Percentiles rank a stretch among this genome's conserved stretches.
Evolutionary conservation across 2,113 vertebrate species (phyloP).

Genomic region (Melanocharis versteri): DNA sequence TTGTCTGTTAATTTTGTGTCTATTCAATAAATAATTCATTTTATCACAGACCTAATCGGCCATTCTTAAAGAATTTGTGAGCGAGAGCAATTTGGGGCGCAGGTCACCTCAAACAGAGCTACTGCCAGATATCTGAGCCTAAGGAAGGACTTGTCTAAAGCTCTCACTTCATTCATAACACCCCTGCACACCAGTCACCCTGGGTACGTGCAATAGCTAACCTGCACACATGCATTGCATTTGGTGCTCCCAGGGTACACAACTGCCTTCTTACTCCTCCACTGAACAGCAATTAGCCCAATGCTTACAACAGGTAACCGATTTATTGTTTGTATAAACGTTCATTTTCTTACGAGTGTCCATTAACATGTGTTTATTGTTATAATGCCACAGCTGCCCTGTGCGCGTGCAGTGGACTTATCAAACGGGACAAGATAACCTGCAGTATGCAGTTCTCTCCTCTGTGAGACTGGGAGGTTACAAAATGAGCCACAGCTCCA

Average conservation of each 20-base stretch:
- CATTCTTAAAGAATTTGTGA: too few relatives aligned
- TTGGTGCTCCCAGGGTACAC: background rate
- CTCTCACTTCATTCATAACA: too few relatives aligned
- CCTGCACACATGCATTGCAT: accelerated
- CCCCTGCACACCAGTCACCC: background rate
- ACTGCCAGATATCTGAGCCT: too few relatives aligned
- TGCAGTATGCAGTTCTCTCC: background rate
- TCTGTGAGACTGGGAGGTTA: background rate
- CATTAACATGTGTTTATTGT: background rate
- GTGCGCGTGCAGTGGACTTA: background rate
- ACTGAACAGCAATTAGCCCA: background rate
- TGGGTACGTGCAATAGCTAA: accelerated
- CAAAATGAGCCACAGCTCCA: background rate
- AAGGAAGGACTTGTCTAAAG: too few relatives aligned
- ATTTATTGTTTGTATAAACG: too few relatives aligned
- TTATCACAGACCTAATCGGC: too few relatives aligned
- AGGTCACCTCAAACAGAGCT: too few relatives aligned
- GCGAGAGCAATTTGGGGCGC: too few relatives aligned
- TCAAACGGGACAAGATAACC: accelerated
- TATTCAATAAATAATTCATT: too few relatives aligned
- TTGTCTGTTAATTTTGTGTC: too few relatives aligned
- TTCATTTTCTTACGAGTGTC: background rate
- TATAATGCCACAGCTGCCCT: background rate
- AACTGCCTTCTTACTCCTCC: background rate
- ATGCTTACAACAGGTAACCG: background rate